These are phyloP conservation scores for Chromoteleia sp. DNA, from an alignment of 2,888 invertebrate genomes.

Conservation along the genomic window DNA sequence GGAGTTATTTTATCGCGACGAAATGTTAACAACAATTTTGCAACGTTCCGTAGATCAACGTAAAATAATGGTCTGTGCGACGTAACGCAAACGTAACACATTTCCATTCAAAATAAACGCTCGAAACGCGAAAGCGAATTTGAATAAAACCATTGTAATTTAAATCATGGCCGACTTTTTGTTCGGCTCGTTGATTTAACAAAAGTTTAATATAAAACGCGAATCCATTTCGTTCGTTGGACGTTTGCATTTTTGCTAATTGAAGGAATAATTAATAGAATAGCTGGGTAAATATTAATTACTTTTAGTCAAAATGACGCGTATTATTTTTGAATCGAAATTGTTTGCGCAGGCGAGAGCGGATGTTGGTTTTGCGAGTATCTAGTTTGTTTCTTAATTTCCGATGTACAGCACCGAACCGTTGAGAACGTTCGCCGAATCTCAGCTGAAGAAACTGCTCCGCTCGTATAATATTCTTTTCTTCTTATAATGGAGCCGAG, in stretches of 20 bases:
- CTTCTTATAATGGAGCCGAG: conserved; percentile 44
- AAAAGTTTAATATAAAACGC: conserved; percentile 62
- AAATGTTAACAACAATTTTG: conserved; percentile 35
- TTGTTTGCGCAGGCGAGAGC: conserved; percentile 45
- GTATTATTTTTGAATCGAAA: conserved; percentile 55
- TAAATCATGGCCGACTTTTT: conserved; percentile 60
- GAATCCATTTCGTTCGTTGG: conserved; percentile 45
- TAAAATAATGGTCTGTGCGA: conserved; percentile 30
- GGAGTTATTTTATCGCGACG: conserved; percentile 5
- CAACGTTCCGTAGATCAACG: conserved; percentile 29
- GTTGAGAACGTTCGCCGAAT: conserved; percentile 47
- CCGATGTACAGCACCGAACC: conserved; percentile 38
- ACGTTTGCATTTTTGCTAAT: conserved; percentile 50
- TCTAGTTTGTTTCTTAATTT: conserved; percentile 66
- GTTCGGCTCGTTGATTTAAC: conserved; percentile 61
- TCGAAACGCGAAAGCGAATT: conserved; percentile 49
- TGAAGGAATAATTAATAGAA: conserved; percentile 63
- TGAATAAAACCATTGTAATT: conserved; percentile 67
- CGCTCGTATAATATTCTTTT: conserved; percentile 51
- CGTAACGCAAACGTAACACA: conserved; percentile 48
- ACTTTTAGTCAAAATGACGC: conserved; percentile 46
- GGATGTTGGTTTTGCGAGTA: conserved; percentile 54
- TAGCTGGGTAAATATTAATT: conserved; percentile 55
- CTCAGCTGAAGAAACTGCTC: conserved; percentile 61
- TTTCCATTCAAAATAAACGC: conserved; percentile 46